Base-by-base conservation (phyloP, 2,888 invertebrate genomes). In the Microctonus aethiopoides region DNA sequence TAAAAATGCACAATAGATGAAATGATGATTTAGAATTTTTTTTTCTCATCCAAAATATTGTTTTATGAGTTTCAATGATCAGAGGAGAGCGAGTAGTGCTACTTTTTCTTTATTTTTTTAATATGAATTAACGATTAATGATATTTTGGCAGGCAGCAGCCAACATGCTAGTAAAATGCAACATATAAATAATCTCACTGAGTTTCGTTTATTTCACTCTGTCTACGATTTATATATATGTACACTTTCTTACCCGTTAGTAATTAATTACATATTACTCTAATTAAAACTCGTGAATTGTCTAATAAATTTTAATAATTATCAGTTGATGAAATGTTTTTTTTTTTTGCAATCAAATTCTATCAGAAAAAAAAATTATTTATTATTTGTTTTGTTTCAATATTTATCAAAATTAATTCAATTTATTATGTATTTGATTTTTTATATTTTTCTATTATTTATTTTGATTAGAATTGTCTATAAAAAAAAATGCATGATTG, bases 111-210 rank as follows among this genome's bases (percentile, higher is more conserved):
- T 20, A 16, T 4, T 54, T 13, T 29, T 41, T 39, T 66, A 24
- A 29, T 64, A 76, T 80, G 78, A 77, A 78, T 77, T 76, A 52
- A 65, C 65, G 60, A 65, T 57, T 57, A 24, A 59, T 69, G 36
- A 80, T 78, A 80, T 82, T 20, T 79, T 78, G 75, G 76, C 85
- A 86, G 83, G 84, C 84, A 83, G 81, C 84, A 85, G 84, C 83
- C 84, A 84, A 78, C 85, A 85, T 85, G 85, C 85, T 83, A 80
- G 79, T 81, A 84, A 81, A 75, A 83, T 82, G 82, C 84, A 85
- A 81, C 78, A 82, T 79, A 81, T 76, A 84, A 80, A 79, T 78
- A 78, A 80, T 79, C 65, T 77, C 74, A 77, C 74, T 72, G 72
- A 72, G 75, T 75, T 76, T 77, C 72, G 66, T 76, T 74, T 16